phyloP scores from a whole-genome alignment of 2,113 vertebrate species.

The Ophiodon elongatus region DNA sequence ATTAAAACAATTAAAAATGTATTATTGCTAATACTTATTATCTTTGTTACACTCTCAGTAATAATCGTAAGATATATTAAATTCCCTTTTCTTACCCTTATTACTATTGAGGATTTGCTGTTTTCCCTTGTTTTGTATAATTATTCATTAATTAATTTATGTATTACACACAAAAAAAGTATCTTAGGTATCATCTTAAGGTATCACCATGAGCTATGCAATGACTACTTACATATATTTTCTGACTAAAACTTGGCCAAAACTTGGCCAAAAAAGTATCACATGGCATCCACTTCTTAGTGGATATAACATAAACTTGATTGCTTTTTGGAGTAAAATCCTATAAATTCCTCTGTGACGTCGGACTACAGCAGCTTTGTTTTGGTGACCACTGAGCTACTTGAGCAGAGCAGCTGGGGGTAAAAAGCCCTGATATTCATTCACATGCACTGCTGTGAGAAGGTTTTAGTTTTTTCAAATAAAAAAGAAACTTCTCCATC shows the following conservation, averaged over 20 bases:
- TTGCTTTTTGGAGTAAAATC: conserved; percentile 15
- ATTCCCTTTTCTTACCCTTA: too few relatives aligned
- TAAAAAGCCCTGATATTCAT: conserved; percentile 13
- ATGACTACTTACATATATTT: neutral
- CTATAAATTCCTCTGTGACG: conserved; percentile 6
- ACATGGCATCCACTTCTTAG: neutral
- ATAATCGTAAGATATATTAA: too few relatives aligned
- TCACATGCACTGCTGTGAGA: conserved; percentile 14
- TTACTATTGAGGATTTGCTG: neutral
- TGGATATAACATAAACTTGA: neutral
- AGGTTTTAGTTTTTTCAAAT: neutral
- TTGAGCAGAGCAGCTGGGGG: conserved; percentile 37
- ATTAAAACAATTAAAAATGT: neutral
- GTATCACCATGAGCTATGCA: neutral
- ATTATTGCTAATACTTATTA: neutral
- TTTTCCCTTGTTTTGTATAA: neutral
- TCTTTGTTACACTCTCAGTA: neutral
- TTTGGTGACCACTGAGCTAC: conserved; percentile 33
- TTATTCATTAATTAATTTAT: neutral
- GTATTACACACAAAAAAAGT: neutral
- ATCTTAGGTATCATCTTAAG: too few relatives aligned
- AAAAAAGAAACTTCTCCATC: conserved; percentile 26
- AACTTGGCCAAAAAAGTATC: neutral
- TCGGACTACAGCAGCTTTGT: conserved; percentile 17
- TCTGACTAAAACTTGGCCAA: neutral